Percentiles rank a stretch among this genome's conserved stretches.
Evolutionary conservation across 2,113 vertebrate species (phyloP).

Genomic region (Bujurquina vittata): DNA sequence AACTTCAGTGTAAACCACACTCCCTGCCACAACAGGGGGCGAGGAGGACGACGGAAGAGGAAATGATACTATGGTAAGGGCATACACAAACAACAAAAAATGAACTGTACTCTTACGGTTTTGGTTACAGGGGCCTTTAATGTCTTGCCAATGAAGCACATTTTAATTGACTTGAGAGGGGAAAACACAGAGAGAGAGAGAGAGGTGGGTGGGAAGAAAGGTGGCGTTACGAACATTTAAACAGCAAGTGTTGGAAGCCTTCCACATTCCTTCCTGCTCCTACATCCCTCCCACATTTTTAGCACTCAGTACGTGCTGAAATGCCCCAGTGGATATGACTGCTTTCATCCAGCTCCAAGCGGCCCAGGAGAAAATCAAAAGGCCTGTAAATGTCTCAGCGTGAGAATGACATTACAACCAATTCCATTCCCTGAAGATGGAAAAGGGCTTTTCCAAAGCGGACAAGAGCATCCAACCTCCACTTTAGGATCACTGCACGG

Average conservation of each 20-base stretch:
- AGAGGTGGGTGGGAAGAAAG: neutral
- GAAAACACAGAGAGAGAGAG: neutral
- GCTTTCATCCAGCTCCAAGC: conserved; percentile 75
- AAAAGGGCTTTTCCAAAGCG: conserved; percentile 49
- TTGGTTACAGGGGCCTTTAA: conserved; percentile 16
- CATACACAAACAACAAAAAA: neutral
- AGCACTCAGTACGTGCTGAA: conserved; percentile 41
- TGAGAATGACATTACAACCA: conserved; percentile 71
- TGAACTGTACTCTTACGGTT: conserved; percentile 6
- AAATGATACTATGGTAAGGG: conserved; percentile 8
- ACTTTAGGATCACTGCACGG: neutral
- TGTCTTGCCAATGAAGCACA: neutral
- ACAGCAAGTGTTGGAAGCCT: conserved; percentile 50
- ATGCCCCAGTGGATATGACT: conserved; percentile 44
- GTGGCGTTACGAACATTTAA: conserved; percentile 25
- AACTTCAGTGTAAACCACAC: conserved; percentile 36
- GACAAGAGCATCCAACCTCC: neutral
- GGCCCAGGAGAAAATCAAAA: conserved; percentile 69
- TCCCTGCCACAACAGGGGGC: conserved; percentile 20
- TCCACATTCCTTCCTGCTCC: conserved; percentile 65
- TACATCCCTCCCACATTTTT: conserved; percentile 61
- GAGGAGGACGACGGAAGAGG: conserved; percentile 6
- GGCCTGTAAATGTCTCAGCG: conserved; percentile 60
- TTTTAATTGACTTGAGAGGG: conserved; percentile 13
- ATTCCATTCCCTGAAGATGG: conserved; percentile 50